phyloP scores from a whole-genome alignment of 2,113 vertebrate genomes.

The Calcarius ornatus region DNA sequence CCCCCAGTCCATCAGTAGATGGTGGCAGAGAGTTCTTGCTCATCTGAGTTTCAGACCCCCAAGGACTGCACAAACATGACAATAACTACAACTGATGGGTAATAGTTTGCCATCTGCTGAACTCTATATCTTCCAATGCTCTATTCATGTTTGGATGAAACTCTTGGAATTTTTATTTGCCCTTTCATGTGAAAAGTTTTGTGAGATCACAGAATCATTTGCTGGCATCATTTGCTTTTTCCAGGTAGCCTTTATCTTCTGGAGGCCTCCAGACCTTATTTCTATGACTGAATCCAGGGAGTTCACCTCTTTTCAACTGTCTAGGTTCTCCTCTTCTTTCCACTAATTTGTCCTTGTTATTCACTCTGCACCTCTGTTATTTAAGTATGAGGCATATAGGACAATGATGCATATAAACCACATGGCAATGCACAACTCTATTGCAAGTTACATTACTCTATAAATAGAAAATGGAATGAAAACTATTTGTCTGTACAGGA shows the following conservation, averaged over 20 bases:
- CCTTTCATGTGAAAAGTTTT: not conserved
- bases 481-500: not conserved
- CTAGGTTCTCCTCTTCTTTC: not conserved
- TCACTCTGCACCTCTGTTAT: not conserved
- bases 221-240: not conserved
- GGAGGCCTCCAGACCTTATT: not conserved
- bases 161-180: not conserved
- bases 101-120: not conserved
- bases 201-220: not conserved
- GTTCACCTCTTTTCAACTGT: not conserved
- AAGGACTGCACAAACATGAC: not conserved
- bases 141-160: not conserved
- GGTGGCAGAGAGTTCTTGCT: constrained; percentile 50
- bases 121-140: not conserved
- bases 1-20: constrained; percentile 17
- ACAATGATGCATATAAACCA: not conserved
- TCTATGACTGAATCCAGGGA: not conserved
- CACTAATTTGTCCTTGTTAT: not conserved
- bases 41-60: not conserved
- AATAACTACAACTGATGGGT: not conserved
- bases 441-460: not conserved
- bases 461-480: constrained; percentile 28
- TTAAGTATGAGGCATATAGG: not conserved
- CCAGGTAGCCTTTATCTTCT: not conserved
- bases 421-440: not conserved